These are phyloP conservation scores for Blastomussa wellsi DNA, from an alignment of 92 coral and sea anemone genomes.

Conservation along the genomic window DNA sequence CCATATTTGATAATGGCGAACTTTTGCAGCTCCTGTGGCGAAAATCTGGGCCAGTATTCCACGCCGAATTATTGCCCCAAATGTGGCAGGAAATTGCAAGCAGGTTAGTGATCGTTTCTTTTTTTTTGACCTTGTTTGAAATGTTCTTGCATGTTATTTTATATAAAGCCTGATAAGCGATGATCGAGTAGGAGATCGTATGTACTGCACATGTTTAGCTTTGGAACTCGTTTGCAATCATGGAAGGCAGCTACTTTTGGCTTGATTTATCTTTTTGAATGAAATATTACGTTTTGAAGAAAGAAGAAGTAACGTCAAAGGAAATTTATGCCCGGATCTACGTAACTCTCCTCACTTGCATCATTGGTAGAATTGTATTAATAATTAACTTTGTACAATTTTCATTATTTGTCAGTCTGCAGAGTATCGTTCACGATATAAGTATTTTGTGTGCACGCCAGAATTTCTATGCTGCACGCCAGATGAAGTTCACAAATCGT, in stretches of 20 bases:
- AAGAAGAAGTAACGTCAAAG: conserved; percentile 28
- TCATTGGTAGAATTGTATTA: conserved; percentile 34
- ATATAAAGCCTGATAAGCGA: not conserved
- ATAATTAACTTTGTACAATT: too few relatives aligned
- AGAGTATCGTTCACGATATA: too few relatives aligned
- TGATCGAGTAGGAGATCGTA: not conserved
- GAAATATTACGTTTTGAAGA: conserved; percentile 28
- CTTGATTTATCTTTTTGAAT: conserved; percentile 8
- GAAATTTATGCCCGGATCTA: conserved; percentile 19
- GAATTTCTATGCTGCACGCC: too few relatives aligned
- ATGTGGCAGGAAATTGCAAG: not conserved
- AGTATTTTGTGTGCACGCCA: too few relatives aligned
- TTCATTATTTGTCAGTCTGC: too few relatives aligned
- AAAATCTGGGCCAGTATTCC: too few relatives aligned
- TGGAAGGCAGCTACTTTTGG: conserved; percentile 1
- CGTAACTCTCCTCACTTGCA: conserved; percentile 28
- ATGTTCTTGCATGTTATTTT: not conserved
- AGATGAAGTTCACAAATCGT: too few relatives aligned
- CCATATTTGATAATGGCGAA: too few relatives aligned
- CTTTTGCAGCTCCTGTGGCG: too few relatives aligned
- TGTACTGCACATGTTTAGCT: conserved; percentile 20
- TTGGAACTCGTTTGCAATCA: conserved; percentile 11
- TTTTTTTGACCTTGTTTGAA: not conserved
- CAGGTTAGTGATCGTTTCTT: conserved; percentile 8
- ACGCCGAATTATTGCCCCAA: too few relatives aligned